Evolutionary conservation across 2,113 vertebrate species (phyloP).

Genomic region (Syrrhaptes paradoxus): DNA sequence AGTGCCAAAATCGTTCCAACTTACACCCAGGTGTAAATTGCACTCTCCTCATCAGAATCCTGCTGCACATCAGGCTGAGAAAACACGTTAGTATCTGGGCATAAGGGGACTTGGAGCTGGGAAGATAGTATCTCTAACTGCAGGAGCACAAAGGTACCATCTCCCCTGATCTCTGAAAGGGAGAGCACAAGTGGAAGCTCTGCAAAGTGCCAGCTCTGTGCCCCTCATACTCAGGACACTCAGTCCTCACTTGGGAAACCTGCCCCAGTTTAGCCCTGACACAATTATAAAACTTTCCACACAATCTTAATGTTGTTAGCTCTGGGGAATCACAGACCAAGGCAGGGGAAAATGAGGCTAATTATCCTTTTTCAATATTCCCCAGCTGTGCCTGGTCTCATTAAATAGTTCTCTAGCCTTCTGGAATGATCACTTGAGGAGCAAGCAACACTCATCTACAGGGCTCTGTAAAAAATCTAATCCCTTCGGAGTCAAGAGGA

Average conservation of each 20-base stretch:
- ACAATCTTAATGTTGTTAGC: background rate
- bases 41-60: background rate
- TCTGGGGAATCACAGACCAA: conserved; percentile 29
- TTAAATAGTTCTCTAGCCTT: conserved; percentile 24
- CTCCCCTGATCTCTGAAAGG: background rate
- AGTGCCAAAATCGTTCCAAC: background rate
- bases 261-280: conserved; percentile 32
- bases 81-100: background rate
- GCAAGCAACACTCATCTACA: background rate
- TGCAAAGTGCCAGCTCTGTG: background rate
- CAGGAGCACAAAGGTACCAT: background rate
- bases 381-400: background rate
- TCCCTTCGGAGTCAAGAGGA: background rate
- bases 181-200: background rate
- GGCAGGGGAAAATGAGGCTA: background rate
- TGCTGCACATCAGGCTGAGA: background rate
- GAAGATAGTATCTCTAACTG: background rate
- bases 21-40: background rate
- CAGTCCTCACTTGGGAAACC: background rate
- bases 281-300: background rate
- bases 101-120: background rate
- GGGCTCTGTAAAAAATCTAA: background rate
- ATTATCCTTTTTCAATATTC: conserved; percentile 38
- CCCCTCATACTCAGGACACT: background rate
- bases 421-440: conserved; percentile 1